Conservation (phyloP, 37 sponge, comb jelly and placozoan species). For the Mnemiopsis leidyi region DNA sequence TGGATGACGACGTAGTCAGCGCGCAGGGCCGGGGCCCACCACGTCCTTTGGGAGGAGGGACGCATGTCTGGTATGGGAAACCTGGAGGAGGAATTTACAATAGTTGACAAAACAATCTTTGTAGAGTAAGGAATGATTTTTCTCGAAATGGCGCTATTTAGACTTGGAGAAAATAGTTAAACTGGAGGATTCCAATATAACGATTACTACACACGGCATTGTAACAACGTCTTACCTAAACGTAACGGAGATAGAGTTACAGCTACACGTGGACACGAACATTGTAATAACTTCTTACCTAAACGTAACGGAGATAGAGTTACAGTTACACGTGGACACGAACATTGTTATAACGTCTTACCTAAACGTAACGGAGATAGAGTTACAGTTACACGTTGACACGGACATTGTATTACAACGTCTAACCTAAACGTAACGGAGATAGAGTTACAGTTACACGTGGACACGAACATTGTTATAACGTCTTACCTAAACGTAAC, state of each 20-base stretch:
- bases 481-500: constrained; percentile 5
- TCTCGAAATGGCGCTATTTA: no score
- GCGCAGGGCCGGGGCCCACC: constrained; percentile 23
- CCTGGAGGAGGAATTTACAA: no score
- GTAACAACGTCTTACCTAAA: constrained; percentile 24
- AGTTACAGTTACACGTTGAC: neutral
- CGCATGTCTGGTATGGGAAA: constrained; percentile 45
- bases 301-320: neutral
- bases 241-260: constrained; percentile 13
- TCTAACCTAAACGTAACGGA: constrained; percentile 49
- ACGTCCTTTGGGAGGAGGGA: neutral
- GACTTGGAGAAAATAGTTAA: no score
- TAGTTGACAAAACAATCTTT: no score
- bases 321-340: neutral
- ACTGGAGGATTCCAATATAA: no score
- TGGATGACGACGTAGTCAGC: constrained; percentile 35
- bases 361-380: constrained; percentile 8
- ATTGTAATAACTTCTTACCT: no score
- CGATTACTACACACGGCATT: no score
- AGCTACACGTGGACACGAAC: neutral
- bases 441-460: neutral
- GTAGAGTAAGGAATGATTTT: no score
- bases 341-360: neutral
- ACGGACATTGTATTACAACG: neutral
- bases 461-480: neutral